A percentile compares a stretch with the other conserved stretches of the same genome.
These are phyloP conservation scores for Scaptomyza graminum DNA, from an alignment of 1,140 invertebrate species.

Conservation along the genomic window DNA sequence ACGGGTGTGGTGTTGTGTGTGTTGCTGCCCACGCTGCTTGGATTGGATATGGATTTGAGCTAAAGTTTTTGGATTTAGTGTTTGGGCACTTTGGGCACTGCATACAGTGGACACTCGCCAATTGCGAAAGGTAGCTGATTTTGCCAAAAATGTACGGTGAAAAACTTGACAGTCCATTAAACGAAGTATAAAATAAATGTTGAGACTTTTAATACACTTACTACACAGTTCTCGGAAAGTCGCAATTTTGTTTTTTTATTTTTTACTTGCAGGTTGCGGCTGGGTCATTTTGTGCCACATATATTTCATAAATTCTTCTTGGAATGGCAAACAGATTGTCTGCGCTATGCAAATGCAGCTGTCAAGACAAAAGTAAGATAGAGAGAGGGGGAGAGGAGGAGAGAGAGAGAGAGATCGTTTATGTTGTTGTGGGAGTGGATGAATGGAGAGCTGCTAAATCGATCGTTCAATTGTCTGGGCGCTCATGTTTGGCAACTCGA, in stretches of 20 bases:
- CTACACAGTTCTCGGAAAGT: neutral
- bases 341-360: conserved; percentile 39
- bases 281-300: conserved; percentile 42
- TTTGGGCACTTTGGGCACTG: neutral
- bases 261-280: neutral
- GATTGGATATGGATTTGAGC: conserved; percentile 1
- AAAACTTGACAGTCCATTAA: too few species aligned
- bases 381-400: neutral
- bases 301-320: conserved; percentile 75
- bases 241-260: neutral
- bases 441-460: conserved; percentile 20
- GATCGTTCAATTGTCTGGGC: conserved; percentile 42
- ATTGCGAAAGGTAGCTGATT: neutral
- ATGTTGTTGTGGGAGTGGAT: conserved; percentile 28
- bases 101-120: neutral
- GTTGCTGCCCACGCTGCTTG: conserved; percentile 17
- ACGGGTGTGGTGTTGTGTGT: conserved; percentile 29
- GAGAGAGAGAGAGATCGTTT: neutral
- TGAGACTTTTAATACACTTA: too few species aligned
- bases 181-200: too few species aligned
- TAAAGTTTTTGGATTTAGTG: too few species aligned
- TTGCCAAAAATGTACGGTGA: neutral
- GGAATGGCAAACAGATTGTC: conserved; percentile 26
- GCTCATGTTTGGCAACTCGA: conserved; percentile 39
- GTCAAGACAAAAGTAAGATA: conserved; percentile 1